A percentile compares a stretch with the other conserved stretches of the same genome.
These are phyloP conservation scores for Thyatira batis DNA, from an alignment of 2,888 invertebrate genomes.

Conservation along the genomic window DNA sequence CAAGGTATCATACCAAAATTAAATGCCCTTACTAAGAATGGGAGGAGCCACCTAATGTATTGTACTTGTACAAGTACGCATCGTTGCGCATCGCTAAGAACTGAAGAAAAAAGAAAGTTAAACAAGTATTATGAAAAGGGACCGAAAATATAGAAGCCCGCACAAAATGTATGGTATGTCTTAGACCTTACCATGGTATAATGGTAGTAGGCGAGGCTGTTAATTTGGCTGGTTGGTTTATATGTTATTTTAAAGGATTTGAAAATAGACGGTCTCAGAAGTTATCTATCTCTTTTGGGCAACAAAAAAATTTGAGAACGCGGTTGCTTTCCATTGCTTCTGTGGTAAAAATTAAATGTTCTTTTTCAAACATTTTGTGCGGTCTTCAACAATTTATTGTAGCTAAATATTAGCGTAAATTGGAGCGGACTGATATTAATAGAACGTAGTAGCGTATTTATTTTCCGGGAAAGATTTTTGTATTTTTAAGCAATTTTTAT, in stretches of 20 bases:
- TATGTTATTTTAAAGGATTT: too few species aligned
- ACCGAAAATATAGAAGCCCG: constrained; percentile 52
- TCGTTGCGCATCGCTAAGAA: constrained; percentile 8
- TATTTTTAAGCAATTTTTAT: too few species aligned
- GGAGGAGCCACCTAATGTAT: neutral
- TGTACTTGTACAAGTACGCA: neutral
- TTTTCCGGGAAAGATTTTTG: constrained; percentile 20
- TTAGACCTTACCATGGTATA: neutral
- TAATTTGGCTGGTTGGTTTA: neutral
- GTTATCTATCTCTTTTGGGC: too few species aligned
- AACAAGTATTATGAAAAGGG: constrained; percentile 67
- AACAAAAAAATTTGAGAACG: too few species aligned
- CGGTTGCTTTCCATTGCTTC: too few species aligned
- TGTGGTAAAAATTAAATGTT: neutral
- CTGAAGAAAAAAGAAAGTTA: constrained; percentile 29
- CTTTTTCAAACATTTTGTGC: neutral
- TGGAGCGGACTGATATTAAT: constrained; percentile 68
- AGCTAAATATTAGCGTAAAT: constrained; percentile 55
- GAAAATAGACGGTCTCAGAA: too few species aligned
- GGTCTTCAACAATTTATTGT: constrained; percentile 32
- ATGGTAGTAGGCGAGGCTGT: too few species aligned
- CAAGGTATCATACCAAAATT: neutral
- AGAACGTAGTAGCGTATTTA: constrained; percentile 45
- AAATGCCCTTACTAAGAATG: neutral
- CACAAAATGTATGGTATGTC: neutral